phyloP scores from a whole-genome alignment of 2,113 vertebrate species.

The Egretta garzetta region DNA sequence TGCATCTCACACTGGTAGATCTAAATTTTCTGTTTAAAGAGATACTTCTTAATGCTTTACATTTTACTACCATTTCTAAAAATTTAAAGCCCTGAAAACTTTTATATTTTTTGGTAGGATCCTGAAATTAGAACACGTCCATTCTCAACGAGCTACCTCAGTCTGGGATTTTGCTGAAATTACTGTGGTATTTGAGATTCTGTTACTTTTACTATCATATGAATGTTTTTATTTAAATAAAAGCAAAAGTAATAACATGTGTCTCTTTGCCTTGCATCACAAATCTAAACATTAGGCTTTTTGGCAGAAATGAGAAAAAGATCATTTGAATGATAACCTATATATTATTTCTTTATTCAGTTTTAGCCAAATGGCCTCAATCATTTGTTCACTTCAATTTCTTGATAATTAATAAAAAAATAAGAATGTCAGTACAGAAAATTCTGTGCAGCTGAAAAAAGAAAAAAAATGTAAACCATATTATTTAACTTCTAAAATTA shows the following conservation, averaged over 20 bases:
- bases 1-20: too few species aligned
- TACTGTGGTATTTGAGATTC: not conserved
- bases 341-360: not conserved
- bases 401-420: not conserved
- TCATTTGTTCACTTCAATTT: not conserved
- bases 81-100: too few species aligned
- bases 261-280: not conserved
- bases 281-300: not conserved
- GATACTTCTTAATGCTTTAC: too few species aligned
- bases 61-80: too few species aligned
- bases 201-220: not conserved
- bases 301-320: not conserved
- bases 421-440: not conserved
- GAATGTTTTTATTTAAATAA: not conserved
- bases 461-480: not conserved
- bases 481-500: not conserved
- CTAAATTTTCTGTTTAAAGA: too few species aligned
- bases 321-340: not conserved
- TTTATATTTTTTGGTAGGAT: not conserved
- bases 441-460: not conserved
- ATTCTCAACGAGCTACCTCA: accelerated
- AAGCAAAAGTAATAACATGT: not conserved
- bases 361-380: not conserved
- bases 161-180: not conserved
- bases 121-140: not conserved